phyloP scores from a whole-genome alignment of 2,888 invertebrate species.

The Aproaerema taeniolella region DNA sequence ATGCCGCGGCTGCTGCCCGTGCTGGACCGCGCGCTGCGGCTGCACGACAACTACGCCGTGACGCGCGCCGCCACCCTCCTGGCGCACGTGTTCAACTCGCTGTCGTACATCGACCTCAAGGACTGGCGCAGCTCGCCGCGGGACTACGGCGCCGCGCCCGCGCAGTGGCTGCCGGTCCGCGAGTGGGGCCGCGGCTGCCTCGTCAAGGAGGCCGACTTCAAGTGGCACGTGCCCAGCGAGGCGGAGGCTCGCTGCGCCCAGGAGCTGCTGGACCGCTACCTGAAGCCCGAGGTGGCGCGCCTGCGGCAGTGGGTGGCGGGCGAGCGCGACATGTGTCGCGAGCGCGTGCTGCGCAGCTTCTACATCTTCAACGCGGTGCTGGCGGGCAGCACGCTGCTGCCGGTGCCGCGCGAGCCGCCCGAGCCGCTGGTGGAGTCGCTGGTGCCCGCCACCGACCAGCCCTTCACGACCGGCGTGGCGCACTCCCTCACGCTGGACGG shows the following conservation, averaged over 20 bases:
- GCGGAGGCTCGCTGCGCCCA: conserved; percentile 83
- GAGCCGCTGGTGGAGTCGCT: conserved; percentile 73
- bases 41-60: conserved; percentile 82
- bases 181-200: conserved; percentile 89
- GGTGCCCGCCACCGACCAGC: conserved; percentile 72
- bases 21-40: conserved; percentile 82
- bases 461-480: conserved; percentile 62
- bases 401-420: conserved; percentile 81
- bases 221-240: conserved; percentile 87
- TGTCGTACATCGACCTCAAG: conserved; percentile 79
- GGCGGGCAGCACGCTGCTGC: conserved; percentile 79
- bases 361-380: conserved; percentile 81
- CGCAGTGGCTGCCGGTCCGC: conserved; percentile 83
- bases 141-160: conserved; percentile 79
- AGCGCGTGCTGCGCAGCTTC: conserved; percentile 82
- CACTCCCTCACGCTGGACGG: conserved; percentile 78
- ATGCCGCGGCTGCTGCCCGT: conserved; percentile 80
- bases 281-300: conserved; percentile 79
- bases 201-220: conserved; percentile 79
- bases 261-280: conserved; percentile 79
- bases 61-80: conserved; percentile 80
- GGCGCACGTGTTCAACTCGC: conserved; percentile 72
- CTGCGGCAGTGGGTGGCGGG: conserved; percentile 77
- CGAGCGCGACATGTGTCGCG: conserved; percentile 75
- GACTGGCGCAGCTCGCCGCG: conserved; percentile 79